A percentile compares a stretch with the other conserved stretches of the same genome.
These are phyloP conservation scores for Platanista minor DNA, from an alignment of 2,113 vertebrate species.

Conservation along the genomic window DNA sequence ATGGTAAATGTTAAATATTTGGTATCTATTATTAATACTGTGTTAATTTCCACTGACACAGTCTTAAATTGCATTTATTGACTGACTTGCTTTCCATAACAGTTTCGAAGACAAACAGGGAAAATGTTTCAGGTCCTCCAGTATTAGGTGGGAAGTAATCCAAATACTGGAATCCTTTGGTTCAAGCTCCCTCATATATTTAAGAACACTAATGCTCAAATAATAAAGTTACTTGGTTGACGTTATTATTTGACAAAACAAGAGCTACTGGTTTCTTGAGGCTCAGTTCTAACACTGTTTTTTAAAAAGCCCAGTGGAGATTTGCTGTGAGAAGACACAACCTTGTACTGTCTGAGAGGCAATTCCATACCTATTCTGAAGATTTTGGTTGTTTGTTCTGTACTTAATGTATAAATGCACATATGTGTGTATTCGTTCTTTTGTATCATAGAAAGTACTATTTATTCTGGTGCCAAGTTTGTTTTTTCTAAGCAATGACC, in stretches of 20 bases:
- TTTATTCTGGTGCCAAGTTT: neutral
- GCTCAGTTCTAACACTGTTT: neutral
- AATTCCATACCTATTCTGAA: neutral
- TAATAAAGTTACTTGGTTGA: neutral
- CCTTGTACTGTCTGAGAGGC: neutral
- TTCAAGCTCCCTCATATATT: neutral
- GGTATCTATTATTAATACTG: neutral
- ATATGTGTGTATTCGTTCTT: neutral
- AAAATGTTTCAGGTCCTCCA: neutral
- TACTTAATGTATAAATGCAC: no score
- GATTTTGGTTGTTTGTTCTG: neutral
- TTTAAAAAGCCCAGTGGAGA: neutral
- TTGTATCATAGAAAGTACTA: neutral
- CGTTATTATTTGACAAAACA: neutral
- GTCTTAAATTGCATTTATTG: neutral
- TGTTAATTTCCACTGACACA: neutral
- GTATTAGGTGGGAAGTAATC: neutral
- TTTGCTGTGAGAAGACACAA: neutral
- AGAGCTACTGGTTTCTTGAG: neutral
- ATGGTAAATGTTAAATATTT: neutral
- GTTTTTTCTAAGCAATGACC: neutral
- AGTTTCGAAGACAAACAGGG: neutral
- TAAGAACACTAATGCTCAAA: neutral
- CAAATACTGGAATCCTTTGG: neutral
- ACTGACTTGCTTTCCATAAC: neutral